Evolutionary conservation across 1,140 invertebrate genomes (phyloP), one percentile per base, ranked within the genome.

Genomic region (Plodia interpunctella): DNA sequence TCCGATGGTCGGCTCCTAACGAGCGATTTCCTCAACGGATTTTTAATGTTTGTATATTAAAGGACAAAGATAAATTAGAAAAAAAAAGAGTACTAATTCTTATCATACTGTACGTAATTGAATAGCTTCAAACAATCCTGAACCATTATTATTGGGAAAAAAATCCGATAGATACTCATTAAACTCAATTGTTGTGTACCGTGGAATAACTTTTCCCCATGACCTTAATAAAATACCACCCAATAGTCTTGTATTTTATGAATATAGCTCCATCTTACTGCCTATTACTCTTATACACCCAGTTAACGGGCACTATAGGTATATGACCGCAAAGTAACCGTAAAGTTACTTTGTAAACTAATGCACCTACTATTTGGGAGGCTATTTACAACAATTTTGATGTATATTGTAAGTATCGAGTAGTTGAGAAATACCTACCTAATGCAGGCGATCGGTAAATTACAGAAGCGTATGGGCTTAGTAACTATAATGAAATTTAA

Each of bases 281-380:
- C 38, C 13, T 15, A 44, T 44, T 44, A n/a, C 38, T 44, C 38
- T 17, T 44, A 44, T 15, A 44, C 38, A 15, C 15, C 38, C n/a
- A 44, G 38, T 44, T 44, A 44, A 44, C 38, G 13, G 38, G 5
- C 15, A 35, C 32, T 35, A 35, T 13, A 25, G 21, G 21, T 44
- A 44, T 44, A 15, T 15, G 38, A 15, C 38, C 38, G 15, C 38
- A 44, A 44, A 44, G 10, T 44, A 44, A n/a, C 38, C 13, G 38
- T 44, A 44, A 44, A 44, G 13, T 44, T 44, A 44, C 38, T 15
- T 44, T 44, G 38, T 44, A 44, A 44, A 44, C 38, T 44, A 44
- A 44, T 44, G 38, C 15, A 44, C 38, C 8, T 15, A 15, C 38
- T 6, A 15, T n/a, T 44, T 10, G 5, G n/a, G 38, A 44, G 38